Conservation (phyloP, 30 jellyfish, hydroid and myxozoan species). For the Morbakka virulenta region DNA sequence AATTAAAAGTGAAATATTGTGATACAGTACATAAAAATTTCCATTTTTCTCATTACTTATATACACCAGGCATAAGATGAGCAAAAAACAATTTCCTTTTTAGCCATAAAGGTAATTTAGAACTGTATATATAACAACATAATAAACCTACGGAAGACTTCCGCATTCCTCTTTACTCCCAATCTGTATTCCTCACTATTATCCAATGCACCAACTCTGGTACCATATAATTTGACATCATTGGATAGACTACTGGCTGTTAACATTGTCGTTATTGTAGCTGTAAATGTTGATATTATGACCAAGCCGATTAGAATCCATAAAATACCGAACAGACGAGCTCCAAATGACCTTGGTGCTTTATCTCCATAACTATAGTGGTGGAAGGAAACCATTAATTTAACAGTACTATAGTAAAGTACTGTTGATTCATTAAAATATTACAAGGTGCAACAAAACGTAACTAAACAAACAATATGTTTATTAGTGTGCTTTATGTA, state of each 20-base stretch:
- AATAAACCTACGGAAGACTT: conserved; percentile 59
- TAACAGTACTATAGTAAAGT: neutral
- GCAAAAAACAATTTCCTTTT: too few species aligned
- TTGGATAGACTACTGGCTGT: conserved; percentile 80
- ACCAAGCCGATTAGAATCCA: conserved; percentile 92
- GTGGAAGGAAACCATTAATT: too few species aligned
- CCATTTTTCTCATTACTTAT: too few species aligned
- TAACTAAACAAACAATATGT: too few species aligned
- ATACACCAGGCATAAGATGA: too few species aligned
- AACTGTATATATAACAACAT: neutral
- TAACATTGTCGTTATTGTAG: conserved; percentile 87
- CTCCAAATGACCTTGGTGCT: conserved; percentile 87
- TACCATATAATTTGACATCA: conserved; percentile 79
- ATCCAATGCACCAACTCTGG: conserved; percentile 90
- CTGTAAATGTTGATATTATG: conserved; percentile 88
- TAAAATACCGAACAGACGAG: conserved; percentile 76
- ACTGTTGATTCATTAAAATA: neutral
- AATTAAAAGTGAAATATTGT: too few species aligned
- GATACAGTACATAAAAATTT: too few species aligned
- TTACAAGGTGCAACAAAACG: neutral
- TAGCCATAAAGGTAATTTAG: too few species aligned
- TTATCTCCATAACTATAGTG: conserved; percentile 82
- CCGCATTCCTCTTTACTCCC: conserved; percentile 95
- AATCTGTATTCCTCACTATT: conserved; percentile 92
- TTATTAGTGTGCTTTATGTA: too few species aligned